Conservation (phyloP, 2,797 vertebrate genomes). For the Cryptoprocta ferox region DNA sequence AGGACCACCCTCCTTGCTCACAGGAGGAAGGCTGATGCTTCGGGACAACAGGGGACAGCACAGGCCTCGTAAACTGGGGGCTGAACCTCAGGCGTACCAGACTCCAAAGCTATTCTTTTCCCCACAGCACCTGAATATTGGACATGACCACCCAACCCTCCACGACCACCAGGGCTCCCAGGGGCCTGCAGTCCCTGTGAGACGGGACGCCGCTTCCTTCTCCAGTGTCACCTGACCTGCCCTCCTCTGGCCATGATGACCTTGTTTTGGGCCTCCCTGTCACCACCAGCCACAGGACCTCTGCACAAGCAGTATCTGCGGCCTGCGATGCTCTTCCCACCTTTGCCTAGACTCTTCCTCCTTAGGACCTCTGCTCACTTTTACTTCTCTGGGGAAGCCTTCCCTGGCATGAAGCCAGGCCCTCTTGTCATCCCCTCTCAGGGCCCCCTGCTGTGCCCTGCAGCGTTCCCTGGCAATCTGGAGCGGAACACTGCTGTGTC, state of each 20-base stretch:
- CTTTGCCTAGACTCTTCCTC: background rate
- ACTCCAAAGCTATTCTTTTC: background rate
- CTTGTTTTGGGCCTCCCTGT: background rate
- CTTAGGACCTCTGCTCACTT: background rate
- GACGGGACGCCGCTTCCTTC: background rate
- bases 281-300: background rate
- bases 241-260: background rate
- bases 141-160: background rate
- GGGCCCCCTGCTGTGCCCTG: background rate
- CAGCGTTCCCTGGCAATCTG: background rate
- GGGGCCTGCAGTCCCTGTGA: background rate
- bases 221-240: background rate
- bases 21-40: background rate
- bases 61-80: background rate
- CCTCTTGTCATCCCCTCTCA: background rate
- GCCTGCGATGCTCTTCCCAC: background rate
- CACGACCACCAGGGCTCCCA: background rate
- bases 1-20: background rate
- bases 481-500: background rate
- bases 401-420: background rate
- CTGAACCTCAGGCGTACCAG: accelerated
- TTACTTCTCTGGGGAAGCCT: background rate
- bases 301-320: accelerated
- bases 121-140: background rate
- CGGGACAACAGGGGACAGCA: background rate